Base-by-base conservation (phyloP, 2,797 vertebrate genomes). In the Chloroceryle amazona region DNA sequence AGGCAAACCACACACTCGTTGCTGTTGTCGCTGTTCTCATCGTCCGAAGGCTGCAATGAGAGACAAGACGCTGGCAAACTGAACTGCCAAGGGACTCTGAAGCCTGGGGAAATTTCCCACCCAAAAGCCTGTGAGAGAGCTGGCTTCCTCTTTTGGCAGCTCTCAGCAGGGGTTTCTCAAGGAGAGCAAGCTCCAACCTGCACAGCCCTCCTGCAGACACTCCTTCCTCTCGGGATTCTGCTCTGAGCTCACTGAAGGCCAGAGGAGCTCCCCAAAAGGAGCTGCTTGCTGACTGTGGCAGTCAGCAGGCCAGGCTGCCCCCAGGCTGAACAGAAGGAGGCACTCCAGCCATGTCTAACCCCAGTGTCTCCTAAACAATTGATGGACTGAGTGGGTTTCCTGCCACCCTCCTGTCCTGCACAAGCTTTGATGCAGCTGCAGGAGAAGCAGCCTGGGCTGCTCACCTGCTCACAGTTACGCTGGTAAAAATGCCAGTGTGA, bases 1-100 rank as follows among this genome's bases (percentile, higher is more conserved):
- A 99, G 98, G 97, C 99, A 99, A 63, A 99, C 99, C 31, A 99
- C 99, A n/a, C 99, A 99, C 97, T 99, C 99, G 1, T 99, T 99
- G 98, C 99, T 99, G 98, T 99, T 99, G 98, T 99, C 99, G 0
- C 99, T 99, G 98, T 99, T 99, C 97, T 99, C 99, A 0, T 99
- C 99, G 8, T 99, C 99, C 0, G 99, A 99, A 8, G 99, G 99
- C 99, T 99, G 97, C 15, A 66, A 71, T 11, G 31, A 94, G 57
- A 96, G 70, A 66, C 13, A 37, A 61, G 46, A 71, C 0, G 1
- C n/a, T 26, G 86, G 74, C 55, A 2, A 0, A 3, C 11, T 1
- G 2, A 90, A 49, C 42, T 55, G 81, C 31, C 67, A n/a, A 20
- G 25, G 51, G 42, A 33, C 13, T 54, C 39, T 1, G n/a, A 2